A percentile compares a stretch with the other conserved stretches of the same genome.
These are phyloP conservation scores for Meloe dianella DNA, from an alignment of 2,888 invertebrate species.

Conservation along the genomic window DNA sequence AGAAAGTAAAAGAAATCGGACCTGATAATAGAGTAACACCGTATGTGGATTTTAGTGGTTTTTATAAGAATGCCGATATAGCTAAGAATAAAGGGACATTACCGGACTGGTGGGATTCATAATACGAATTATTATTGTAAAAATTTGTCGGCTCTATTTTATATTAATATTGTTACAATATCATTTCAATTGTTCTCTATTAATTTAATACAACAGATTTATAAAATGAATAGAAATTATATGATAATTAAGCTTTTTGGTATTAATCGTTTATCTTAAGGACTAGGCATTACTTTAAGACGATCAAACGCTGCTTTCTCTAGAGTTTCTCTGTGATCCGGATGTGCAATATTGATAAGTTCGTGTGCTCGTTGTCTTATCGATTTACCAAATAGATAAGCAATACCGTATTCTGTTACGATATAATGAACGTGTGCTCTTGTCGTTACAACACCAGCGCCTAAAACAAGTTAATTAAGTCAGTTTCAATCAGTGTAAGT, in stretches of 20 bases:
- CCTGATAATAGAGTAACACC: constrained; percentile 74
- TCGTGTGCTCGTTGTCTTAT: constrained; percentile 89
- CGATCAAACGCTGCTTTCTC: constrained; percentile 90
- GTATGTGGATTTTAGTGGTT: constrained; percentile 86
- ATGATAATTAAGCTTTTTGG: constrained; percentile 1
- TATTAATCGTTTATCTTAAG: constrained; percentile 12
- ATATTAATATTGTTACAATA: constrained; percentile 21
- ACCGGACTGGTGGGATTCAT: constrained; percentile 67
- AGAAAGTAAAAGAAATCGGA: constrained; percentile 61
- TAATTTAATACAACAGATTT: constrained; percentile 12
- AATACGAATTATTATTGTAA: constrained; percentile 25
- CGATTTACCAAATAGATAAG: constrained; percentile 86
- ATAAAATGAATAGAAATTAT: constrained; percentile 16
- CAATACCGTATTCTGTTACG: constrained; percentile 92
- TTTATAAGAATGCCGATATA: constrained; percentile 73
- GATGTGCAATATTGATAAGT: constrained; percentile 88
- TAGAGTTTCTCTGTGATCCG: constrained; percentile 80
- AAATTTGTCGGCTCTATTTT: constrained; percentile 14
- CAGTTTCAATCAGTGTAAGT: too few relatives aligned
- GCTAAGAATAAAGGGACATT: constrained; percentile 71
- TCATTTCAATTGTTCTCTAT: constrained; percentile 7
- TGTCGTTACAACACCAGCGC: constrained; percentile 92
- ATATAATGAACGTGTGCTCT: constrained; percentile 93
- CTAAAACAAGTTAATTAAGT: constrained; percentile 63
- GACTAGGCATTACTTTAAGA: constrained; percentile 75